Evolutionary conservation across 2,113 vertebrate species (phyloP), one percentile per base, ranked within the genome.

Genomic region (Grammomys surdaster): DNA sequence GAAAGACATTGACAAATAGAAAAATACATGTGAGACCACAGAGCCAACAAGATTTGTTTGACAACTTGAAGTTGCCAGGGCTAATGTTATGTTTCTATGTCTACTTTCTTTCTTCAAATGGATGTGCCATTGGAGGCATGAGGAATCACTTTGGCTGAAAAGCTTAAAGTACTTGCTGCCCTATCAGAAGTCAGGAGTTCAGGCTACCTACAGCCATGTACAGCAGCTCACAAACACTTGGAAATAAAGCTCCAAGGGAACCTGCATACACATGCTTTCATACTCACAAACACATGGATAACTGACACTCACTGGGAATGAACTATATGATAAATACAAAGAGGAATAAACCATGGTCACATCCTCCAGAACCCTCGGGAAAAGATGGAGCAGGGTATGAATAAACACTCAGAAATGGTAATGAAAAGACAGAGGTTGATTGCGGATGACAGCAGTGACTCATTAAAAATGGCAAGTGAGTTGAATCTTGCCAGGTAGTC

Each of bases 1-100:
- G 51, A 95, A 88, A 88, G 88, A 85, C 36, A 91, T 46, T 88
- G 76, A 91, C 43, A 65, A 80, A 72, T 6, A 87, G 28, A 56
- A 33, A 80, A 72, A 77, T 36, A 54, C 7, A 22, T 75, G n/a
- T 89, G 24, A 31, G 94, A 65, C 19, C 10, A 60, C 12, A 75
- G 56, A 28, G 10, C 11, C 54, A n/a, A 58, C 63, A 85, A 31
- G 22, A 89, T 65, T 63, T 60, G n/a, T 22, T 82, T 36, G 43
- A 91, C 16, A 43, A 82, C 22, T 48, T 48, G 26, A 85, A 91
- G 14, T 80, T 46, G 40, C 43, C 70, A 89, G 7, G 24, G 69
- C 48, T 70, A 93, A 40, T 69, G 58, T 63, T 40, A 90, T 58
- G 14, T 82, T 94, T 89, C 56, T 54, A 3, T 63, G 17, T 69